Conservation (phyloP, 2,888 invertebrate genomes). For the Ypsolopha sequella region DNA sequence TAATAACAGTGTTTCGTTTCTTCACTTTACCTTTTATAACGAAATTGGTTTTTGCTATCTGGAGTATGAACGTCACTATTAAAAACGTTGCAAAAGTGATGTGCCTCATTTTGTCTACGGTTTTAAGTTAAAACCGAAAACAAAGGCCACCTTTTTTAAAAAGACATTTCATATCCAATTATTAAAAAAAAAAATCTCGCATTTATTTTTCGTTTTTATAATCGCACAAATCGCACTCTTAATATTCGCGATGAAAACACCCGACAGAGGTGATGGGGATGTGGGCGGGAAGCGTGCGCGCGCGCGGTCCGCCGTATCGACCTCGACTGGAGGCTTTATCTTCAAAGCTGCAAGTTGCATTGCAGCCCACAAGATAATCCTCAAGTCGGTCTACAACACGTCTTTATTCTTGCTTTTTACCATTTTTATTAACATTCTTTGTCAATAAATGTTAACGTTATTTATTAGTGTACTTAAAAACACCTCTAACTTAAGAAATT, state of each 20-base stretch:
- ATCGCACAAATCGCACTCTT: too few species aligned
- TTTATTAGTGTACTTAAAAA: too few species aligned
- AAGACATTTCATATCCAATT: too few species aligned
- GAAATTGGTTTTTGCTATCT: conserved; percentile 33
- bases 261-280: background rate
- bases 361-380: background rate
- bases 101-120: background rate
- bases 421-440: background rate
- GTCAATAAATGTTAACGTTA: background rate
- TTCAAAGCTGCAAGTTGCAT: conserved; percentile 45
- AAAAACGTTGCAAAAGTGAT: background rate
- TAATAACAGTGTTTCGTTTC: conserved; percentile 58
- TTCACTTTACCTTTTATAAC: conserved; percentile 53
- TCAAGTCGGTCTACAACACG: background rate
- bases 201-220: too few species aligned
- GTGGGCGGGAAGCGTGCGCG: conserved; percentile 30
- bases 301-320: conserved; percentile 52
- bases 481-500: too few species aligned
- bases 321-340: conserved; percentile 61
- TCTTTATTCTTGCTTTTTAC: background rate
- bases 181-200: too few species aligned
- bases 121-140: too few species aligned
- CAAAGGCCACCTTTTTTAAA: too few species aligned
- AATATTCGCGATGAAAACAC: background rate
- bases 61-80: background rate